Evolutionary conservation across 2,797 vertebrate genomes (phyloP).

Genomic region (Phalanger gymnotis): DNA sequence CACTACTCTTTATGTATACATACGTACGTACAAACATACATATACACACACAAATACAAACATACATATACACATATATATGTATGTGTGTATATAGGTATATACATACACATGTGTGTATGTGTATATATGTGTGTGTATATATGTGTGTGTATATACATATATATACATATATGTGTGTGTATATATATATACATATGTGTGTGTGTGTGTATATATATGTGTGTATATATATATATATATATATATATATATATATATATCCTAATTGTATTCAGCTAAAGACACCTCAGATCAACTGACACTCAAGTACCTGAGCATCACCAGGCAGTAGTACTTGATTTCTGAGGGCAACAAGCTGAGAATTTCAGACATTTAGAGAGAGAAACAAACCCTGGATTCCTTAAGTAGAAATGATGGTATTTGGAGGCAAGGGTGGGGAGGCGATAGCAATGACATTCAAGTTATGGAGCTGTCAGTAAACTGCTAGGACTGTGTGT

Average conservation of each 20-base stretch:
- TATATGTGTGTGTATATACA: too few species aligned
- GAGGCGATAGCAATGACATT: not conserved
- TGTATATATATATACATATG: too few species aligned
- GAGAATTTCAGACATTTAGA: constrained; percentile 15
- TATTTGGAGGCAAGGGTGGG: not conserved
- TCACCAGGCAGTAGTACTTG: constrained; percentile 76
- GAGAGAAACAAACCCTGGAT: constrained; percentile 54
- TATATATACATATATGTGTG: too few species aligned
- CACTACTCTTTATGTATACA: not conserved
- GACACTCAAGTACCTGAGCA: constrained; percentile 77
- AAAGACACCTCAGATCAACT: constrained; percentile 68
- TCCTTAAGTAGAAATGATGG: constrained; percentile 12
- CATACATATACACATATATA: too few species aligned
- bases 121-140: too few species aligned
- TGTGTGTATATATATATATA: too few species aligned
- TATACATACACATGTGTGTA: too few species aligned
- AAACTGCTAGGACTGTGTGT: not conserved
- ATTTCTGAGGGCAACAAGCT: not conserved
- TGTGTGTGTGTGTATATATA: too few species aligned
- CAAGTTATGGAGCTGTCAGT: not conserved
- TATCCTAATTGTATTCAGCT: constrained; percentile 56
- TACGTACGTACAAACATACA: too few species aligned
- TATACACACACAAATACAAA: too few species aligned
- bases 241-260: too few species aligned
- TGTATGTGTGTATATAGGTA: too few species aligned